Evolutionary conservation across 2,888 invertebrate genomes (phyloP).

Genomic region (Copidosoma aretas): DNA sequence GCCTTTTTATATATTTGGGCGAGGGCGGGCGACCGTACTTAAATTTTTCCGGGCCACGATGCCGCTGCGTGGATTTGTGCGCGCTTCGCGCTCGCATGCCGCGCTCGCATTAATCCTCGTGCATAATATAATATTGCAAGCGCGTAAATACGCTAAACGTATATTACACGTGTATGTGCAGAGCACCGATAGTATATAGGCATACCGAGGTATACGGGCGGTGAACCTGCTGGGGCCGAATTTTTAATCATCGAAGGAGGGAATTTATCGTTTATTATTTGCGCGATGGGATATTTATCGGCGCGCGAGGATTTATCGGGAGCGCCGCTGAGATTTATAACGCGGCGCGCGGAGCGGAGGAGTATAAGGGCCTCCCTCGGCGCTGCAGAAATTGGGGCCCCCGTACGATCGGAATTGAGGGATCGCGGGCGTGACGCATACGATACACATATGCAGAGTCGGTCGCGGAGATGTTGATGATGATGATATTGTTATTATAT

Average conservation of each 20-base stretch:
- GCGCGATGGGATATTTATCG: slow-evolving; percentile 20
- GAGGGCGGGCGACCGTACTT: no score
- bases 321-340: slow-evolving; percentile 27
- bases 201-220: no score
- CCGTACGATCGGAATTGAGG: neutral
- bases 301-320: slow-evolving; percentile 29
- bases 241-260: slow-evolving; percentile 2
- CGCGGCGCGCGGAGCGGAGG: neutral
- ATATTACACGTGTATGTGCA: no score
- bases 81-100: slow-evolving; percentile 48
- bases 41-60: no score
- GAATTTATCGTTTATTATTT: slow-evolving; percentile 40
- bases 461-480: neutral
- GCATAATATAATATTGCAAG: neutral
- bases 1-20: no score
- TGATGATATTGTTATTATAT: slow-evolving; percentile 69
- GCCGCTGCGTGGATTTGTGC: no score
- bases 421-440: neutral
- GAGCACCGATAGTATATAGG: no score
- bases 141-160: no score
- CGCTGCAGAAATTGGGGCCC: neutral
- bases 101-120: slow-evolving; percentile 54
- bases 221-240: neutral
- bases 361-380: neutral
- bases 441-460: neutral